A percentile compares a stretch with the other conserved stretches of the same genome.
These are phyloP conservation scores for Ochropleura leucogaster DNA, from an alignment of 2,888 invertebrate species.

Conservation along the genomic window DNA sequence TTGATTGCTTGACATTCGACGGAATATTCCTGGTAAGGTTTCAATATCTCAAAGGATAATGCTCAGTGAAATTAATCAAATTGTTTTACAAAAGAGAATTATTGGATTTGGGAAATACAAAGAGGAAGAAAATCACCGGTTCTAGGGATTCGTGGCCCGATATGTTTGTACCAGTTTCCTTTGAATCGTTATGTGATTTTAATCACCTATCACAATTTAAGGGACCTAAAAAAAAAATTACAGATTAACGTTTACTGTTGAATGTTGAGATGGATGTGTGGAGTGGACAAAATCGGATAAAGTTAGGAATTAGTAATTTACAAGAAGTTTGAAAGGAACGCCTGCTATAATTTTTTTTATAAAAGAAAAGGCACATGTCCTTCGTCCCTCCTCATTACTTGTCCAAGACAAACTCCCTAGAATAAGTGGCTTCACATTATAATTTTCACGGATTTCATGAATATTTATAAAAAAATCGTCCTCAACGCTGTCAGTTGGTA, in stretches of 20 bases:
- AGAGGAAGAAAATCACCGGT: background rate
- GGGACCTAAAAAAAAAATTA: background rate
- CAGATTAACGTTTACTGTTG: no score
- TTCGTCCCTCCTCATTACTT: no score
- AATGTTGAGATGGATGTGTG: no score
- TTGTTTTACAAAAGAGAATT: background rate
- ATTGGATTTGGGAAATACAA: background rate
- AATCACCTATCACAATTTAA: background rate
- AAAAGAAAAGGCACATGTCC: no score
- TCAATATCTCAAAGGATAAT: slow-evolving; percentile 4
- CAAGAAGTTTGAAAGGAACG: no score
- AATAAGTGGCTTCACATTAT: background rate
- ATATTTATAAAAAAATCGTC: no score
- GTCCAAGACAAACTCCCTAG: no score
- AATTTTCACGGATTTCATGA: background rate
- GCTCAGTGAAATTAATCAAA: background rate
- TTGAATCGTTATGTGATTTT: background rate
- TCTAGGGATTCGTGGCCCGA: background rate
- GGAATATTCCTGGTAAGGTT: slow-evolving; percentile 17
- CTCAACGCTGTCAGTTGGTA: no score
- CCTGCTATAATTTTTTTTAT: no score
- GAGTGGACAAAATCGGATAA: no score
- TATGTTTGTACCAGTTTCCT: background rate
- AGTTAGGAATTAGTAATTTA: no score
- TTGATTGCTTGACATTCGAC: slow-evolving; percentile 33